Conservation (phyloP, 1,140 invertebrate species). For the Melitaea cinxia region DNA sequence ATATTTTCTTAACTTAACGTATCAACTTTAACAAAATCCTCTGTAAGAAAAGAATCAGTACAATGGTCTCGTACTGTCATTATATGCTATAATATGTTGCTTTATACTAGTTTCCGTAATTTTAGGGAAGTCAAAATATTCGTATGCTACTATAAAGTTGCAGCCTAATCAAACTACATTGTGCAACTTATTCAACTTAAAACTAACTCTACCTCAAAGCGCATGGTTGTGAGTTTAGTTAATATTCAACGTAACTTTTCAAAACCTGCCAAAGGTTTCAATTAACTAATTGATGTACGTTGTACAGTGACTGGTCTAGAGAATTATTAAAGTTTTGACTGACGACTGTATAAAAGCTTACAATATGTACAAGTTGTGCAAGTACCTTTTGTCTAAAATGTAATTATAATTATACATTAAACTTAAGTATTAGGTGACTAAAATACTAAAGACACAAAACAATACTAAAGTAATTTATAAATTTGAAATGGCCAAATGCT, state of each 20-base stretch:
- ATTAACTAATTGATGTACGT: constrained; percentile 11
- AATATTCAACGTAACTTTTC: constrained; percentile 26
- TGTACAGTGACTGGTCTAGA: constrained; percentile 8
- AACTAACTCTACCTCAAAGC: constrained; percentile 9
- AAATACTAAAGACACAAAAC: background rate
- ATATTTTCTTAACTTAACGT: too few species aligned
- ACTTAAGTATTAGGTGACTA: constrained; percentile 5
- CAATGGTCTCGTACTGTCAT: too few species aligned
- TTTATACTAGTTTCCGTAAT: background rate
- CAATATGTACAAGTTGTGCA: background rate
- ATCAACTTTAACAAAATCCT: too few species aligned
- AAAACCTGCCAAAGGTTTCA: constrained; percentile 28
- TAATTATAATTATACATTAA: background rate
- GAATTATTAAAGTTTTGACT: constrained; percentile 6
- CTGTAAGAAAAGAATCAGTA: too few species aligned
- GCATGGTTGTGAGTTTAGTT: constrained; percentile 19
- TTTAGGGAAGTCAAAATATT: background rate
- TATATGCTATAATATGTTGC: background rate
- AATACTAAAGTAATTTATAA: constrained; percentile 13
- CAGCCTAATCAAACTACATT: constrained; percentile 19
- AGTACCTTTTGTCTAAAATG: too few species aligned
- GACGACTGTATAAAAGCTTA: background rate
- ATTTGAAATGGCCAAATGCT: constrained; percentile 11
- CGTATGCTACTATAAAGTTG: constrained; percentile 2
- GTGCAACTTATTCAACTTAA: constrained; percentile 24